Conservation (phyloP, 2,888 invertebrate species). For the Hypomecis atomaria region DNA sequence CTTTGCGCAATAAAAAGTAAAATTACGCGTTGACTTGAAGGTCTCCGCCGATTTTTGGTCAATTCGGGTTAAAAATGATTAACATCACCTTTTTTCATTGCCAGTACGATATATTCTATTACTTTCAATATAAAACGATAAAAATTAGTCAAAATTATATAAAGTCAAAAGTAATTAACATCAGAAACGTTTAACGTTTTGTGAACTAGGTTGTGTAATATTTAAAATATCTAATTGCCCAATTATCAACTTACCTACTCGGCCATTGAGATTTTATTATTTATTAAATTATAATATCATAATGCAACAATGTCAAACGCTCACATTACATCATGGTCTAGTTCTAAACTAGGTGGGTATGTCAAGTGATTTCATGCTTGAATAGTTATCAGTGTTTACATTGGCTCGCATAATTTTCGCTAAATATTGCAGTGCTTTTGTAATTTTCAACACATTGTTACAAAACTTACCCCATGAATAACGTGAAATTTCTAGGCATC, state of each 20-base stretch:
- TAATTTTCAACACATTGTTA: too few relatives aligned
- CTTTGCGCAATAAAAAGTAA: too few relatives aligned
- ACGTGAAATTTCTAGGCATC: too few relatives aligned
- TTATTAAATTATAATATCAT: conserved; percentile 12
- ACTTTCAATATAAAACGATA: too few relatives aligned
- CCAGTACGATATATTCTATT: too few relatives aligned
- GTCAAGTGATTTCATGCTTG: conserved; percentile 36
- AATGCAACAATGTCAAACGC: conserved; percentile 26
- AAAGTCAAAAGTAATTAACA: not conserved
- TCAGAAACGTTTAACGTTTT: not conserved
- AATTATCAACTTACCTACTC: not conserved
- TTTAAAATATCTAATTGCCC: not conserved
- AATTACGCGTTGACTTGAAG: too few relatives aligned
- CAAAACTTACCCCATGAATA: too few relatives aligned
- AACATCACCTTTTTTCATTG: too few relatives aligned
- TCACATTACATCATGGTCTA: conserved; percentile 29
- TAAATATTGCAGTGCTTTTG: conserved; percentile 9
- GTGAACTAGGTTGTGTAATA: not conserved
- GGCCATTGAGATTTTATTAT: not conserved
- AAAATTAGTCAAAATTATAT: not conserved
- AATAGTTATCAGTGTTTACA: conserved; percentile 33
- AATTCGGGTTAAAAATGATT: too few relatives aligned
- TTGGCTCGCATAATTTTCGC: conserved; percentile 16
- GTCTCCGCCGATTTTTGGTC: too few relatives aligned
- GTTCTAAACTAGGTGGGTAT: conserved; percentile 28